Percentiles rank a stretch among this genome's conserved stretches.
Evolutionary conservation across 2,113 vertebrate genomes (phyloP).

Genomic region (Trachemys scripta): DNA sequence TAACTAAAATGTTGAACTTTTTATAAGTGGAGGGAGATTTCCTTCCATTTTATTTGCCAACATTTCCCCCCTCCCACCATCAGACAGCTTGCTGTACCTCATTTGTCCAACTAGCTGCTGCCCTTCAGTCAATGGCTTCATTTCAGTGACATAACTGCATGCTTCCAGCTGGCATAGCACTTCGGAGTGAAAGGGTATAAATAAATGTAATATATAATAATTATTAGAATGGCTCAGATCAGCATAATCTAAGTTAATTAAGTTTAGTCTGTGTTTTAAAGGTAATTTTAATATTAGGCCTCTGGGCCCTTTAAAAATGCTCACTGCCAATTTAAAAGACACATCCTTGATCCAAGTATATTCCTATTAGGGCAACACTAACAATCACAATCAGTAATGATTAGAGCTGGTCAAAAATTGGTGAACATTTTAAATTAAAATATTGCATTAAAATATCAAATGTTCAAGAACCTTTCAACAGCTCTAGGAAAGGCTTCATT

Average conservation of each 20-base stretch:
- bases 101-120: neutral
- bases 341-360: neutral
- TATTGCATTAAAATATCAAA: constrained; percentile 27
- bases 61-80: no score
- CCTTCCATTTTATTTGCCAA: no score
- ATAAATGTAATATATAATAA: neutral
- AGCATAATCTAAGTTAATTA: neutral
- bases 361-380: neutral
- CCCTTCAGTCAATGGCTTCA: neutral
- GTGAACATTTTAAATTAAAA: constrained; percentile 9
- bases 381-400: neutral
- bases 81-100: neutral
- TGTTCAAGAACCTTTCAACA: constrained; percentile 44
- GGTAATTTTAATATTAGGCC: neutral
- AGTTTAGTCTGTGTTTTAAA: neutral
- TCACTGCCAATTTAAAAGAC: neutral
- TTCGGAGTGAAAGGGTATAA: neutral
- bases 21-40: no score
- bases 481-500: constrained; percentile 49
- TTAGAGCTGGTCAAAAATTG: neutral
- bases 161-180: neutral
- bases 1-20: no score
- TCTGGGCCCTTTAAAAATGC: neutral
- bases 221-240: neutral
- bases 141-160: neutral